These are phyloP conservation scores for Mizuhopecten yessoensis DNA, from an alignment of 1,140 invertebrate species.

Conservation along the genomic window DNA sequence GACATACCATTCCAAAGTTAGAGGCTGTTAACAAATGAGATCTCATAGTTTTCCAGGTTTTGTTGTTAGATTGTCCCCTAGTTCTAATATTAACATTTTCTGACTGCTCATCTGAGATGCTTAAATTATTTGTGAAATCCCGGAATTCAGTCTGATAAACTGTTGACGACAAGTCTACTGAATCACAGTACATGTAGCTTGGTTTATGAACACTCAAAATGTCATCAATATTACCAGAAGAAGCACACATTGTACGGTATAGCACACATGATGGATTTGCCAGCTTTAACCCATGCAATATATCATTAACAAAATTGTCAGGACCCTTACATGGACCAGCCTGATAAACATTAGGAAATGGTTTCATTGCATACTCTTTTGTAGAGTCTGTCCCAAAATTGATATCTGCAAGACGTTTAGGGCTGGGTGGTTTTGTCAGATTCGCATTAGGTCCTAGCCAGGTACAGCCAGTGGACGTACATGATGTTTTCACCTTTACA, in stretches of 20 bases:
- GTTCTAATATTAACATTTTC: constrained; percentile 9
- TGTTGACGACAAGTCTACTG: not conserved
- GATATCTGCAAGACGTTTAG: constrained; percentile 23
- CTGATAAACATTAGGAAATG: constrained; percentile 45
- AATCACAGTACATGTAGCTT: not conserved
- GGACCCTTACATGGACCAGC: constrained; percentile 42
- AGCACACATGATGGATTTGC: not conserved
- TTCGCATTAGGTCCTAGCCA: not conserved
- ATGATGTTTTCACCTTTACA: not conserved
- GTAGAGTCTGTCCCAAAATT: not conserved
- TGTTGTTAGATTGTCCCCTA: constrained; percentile 43
- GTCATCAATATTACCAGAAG: not conserved
- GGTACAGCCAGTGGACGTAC: not conserved
- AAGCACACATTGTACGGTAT: not conserved
- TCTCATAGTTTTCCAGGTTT: constrained; percentile 31
- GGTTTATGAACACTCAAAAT: not conserved
- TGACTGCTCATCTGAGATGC: not conserved
- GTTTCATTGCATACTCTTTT: not conserved
- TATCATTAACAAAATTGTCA: not conserved
- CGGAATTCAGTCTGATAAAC: constrained; percentile 41
- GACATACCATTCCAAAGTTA: constrained; percentile 42
- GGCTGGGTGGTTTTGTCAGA: constrained; percentile 41
- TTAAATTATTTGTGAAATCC: not conserved
- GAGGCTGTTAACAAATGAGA: not conserved
- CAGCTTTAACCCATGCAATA: not conserved